Evolutionary conservation across 30 jellyfish, hydroid and myxozoan genomes (phyloP), one percentile per base, ranked within the genome.

Genomic region (Pseudorhiza aurosa): DNA sequence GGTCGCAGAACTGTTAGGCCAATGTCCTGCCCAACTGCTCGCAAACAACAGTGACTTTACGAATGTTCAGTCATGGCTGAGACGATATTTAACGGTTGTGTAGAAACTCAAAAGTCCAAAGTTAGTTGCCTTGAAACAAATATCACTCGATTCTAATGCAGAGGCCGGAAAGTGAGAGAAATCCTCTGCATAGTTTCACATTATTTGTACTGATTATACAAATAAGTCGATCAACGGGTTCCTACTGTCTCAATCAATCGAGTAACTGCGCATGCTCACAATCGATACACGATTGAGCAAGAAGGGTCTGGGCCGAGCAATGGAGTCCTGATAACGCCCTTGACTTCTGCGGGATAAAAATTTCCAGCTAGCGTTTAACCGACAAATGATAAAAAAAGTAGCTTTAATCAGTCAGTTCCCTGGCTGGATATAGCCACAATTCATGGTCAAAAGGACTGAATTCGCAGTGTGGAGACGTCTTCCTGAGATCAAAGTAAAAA

Each of bases 21-120:
- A 47, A 76, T 63, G 67, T 80, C 82, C 83, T 80, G 91, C 91
- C 91, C 83, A 80, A 80, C 81, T 80, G 91, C 77, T 80, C 91
- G 51, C 83, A 36, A 32, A 80, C 42, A 31, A 59, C 58, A 63
- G 53, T 55, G 82, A 65, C 51, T 80, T 80, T 65, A 80, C 53
- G 45, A 32, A 28, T 25, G 55, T 18, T 44, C 79, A 19, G 44
- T 62, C 91, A 80, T 80, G 71, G 24, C 35, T 50, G 45, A 25
- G 8, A 12, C 40, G 17, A 24, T 44, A 35, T 50, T 24, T 3
- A 18, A 44, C 24, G 36, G 84, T 80, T 77, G 65, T 26, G 50
- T 17, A 71, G 58, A 43, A 26, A 44, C 32, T 30, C 27, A 36
- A 65, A 80, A 47, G 40, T 47, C 59, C 76, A 36, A 50, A 47